These are phyloP conservation scores for Melieria omissa DNA, from an alignment of 2,888 invertebrate species.

Conservation along the genomic window DNA sequence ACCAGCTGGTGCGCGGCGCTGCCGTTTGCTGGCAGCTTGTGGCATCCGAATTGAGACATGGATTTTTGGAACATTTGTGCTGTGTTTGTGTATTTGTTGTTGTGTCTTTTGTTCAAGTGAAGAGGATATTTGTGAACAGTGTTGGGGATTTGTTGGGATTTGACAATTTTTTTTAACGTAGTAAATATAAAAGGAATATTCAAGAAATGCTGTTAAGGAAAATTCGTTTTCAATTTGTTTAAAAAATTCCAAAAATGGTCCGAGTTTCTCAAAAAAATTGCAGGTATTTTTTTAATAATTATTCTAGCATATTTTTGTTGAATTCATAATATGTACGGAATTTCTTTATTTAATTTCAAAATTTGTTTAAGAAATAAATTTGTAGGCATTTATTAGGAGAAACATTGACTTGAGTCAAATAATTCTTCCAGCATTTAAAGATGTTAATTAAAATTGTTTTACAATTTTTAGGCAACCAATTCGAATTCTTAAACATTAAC, in stretches of 20 bases:
- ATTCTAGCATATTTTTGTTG: no score
- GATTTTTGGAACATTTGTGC: not conserved
- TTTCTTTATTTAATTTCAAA: no score
- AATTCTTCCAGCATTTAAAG: no score
- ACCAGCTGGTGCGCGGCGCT: constrained; percentile 44
- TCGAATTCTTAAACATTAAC: no score
- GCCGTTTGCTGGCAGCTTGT: not conserved
- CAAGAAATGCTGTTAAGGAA: not conserved
- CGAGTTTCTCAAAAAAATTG: no score
- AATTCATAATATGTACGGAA: no score
- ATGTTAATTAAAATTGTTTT: no score
- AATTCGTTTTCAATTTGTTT: not conserved
- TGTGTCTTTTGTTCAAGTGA: not conserved
- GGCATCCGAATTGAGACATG: not conserved
- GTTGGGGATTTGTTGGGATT: constrained; percentile 43
- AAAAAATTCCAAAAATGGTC: not conserved
- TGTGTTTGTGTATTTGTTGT: constrained; percentile 1
- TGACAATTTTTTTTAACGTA: not conserved
- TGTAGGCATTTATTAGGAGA: no score
- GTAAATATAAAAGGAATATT: not conserved
- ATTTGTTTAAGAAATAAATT: no score
- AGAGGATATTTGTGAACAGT: not conserved
- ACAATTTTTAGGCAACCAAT: no score
- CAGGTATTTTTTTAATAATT: no score
- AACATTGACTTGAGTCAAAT: no score